These are phyloP conservation scores for Hydraecia micacea DNA, from an alignment of 2,888 invertebrate genomes.

Conservation along the genomic window DNA sequence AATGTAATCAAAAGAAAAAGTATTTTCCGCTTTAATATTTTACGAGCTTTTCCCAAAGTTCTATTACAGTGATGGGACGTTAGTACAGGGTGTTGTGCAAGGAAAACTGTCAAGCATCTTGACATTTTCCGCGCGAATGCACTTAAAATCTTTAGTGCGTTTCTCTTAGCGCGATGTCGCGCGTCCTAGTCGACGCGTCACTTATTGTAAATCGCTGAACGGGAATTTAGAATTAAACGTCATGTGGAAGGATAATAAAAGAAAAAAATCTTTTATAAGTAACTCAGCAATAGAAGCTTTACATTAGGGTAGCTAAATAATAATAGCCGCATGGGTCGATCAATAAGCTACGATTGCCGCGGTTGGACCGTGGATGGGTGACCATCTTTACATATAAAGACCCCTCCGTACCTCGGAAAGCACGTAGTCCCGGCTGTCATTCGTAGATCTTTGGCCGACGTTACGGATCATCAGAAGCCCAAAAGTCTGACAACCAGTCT, in stretches of 20 bases:
- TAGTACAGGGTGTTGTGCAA: slow-evolving; percentile 45
- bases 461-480: neutral
- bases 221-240: slow-evolving; percentile 29
- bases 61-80: slow-evolving; percentile 7
- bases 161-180: slow-evolving; percentile 46
- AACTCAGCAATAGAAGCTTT: neutral
- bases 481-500: neutral
- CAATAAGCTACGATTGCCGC: neutral
- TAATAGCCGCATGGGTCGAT: neutral
- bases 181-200: slow-evolving; percentile 36
- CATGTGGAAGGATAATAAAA: slow-evolving; percentile 14
- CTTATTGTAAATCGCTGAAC: slow-evolving; percentile 59
- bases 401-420: neutral
- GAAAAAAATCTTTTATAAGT: neutral
- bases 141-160: slow-evolving; percentile 63
- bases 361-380: neutral
- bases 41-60: slow-evolving; percentile 11
- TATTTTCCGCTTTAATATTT: neutral
- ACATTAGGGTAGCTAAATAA: neutral
- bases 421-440: neutral
- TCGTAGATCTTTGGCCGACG: neutral
- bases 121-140: slow-evolving; percentile 63
- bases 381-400: neutral
- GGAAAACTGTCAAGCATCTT: slow-evolving; percentile 53
- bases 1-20: neutral